phyloP scores from a whole-genome alignment of 2,888 invertebrate species.

The Saturnia japonica region DNA sequence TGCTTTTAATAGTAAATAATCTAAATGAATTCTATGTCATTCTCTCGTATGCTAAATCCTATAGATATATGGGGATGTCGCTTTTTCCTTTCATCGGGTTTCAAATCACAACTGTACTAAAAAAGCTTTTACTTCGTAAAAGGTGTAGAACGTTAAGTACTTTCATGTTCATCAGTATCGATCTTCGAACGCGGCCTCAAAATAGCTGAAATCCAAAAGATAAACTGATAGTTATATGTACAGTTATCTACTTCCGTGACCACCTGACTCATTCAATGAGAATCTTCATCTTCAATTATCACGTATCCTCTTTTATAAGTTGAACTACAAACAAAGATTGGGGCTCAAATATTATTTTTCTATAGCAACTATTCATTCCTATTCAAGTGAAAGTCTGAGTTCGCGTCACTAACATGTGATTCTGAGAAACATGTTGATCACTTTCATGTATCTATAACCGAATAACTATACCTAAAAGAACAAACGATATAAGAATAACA shows the following conservation, averaged over 20 bases:
- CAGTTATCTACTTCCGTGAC: neutral
- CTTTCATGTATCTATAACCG: neutral
- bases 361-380: neutral
- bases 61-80: no score
- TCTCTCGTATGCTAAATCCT: no score
- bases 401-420: neutral
- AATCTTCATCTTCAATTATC: neutral
- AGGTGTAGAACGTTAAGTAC: neutral
- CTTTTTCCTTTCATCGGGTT: no score
- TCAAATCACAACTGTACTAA: no score
- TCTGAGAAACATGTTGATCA: constrained; percentile 13
- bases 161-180: neutral
- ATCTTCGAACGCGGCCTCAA: neutral
- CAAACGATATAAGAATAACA: neutral
- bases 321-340: neutral
- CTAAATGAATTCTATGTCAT: no score
- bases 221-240: neutral
- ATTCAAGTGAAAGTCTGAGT: constrained; percentile 10
- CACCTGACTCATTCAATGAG: neutral
- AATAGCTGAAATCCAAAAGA: neutral
- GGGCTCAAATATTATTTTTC: neutral
- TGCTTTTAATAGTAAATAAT: no score
- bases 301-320: neutral
- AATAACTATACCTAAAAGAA: neutral
- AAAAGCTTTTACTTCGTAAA: no score